Conservation (phyloP, 1,140 invertebrate genomes). For the Lasaia peninsularis region DNA sequence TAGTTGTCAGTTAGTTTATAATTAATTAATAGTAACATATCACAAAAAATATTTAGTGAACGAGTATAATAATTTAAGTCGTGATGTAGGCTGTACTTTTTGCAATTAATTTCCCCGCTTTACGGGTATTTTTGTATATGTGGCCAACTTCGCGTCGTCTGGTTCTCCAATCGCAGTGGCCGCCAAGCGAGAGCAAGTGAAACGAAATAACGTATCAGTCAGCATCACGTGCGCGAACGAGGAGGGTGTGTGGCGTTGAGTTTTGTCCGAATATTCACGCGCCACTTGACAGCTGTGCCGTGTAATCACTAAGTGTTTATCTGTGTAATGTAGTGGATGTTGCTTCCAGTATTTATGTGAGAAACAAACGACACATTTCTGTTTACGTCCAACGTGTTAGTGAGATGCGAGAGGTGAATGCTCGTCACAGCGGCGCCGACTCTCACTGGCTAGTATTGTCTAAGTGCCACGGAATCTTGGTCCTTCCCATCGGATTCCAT, state of each 20-base stretch:
- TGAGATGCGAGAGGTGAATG: constrained; percentile 71
- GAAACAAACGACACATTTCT: constrained; percentile 29
- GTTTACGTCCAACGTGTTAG: constrained; percentile 32
- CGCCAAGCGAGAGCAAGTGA: constrained; percentile 54
- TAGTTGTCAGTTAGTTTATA: too few species aligned
- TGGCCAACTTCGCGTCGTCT: constrained; percentile 47
- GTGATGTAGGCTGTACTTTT: background rate
- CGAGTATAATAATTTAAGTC: background rate
- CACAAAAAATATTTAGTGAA: background rate
- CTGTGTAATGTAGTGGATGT: constrained; percentile 55
- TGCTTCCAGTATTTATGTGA: constrained; percentile 44
- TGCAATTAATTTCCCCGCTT: background rate
- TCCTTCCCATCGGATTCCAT: constrained; percentile 71
- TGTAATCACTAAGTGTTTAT: constrained; percentile 53
- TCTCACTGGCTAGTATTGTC: constrained; percentile 73
- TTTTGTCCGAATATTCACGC: constrained; percentile 51
- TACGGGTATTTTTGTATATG: constrained; percentile 32
- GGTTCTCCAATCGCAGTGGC: constrained; percentile 54
- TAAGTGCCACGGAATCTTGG: constrained; percentile 73
- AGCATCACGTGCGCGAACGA: constrained; percentile 66
- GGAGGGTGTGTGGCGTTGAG: constrained; percentile 41
- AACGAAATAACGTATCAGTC: constrained; percentile 50
- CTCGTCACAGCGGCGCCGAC: constrained; percentile 71
- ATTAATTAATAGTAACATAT: too few species aligned
- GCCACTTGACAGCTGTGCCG: constrained; percentile 61